A percentile compares a stretch with the other conserved stretches of the same genome.
Conservation (phyloP, 2,888 invertebrate genomes). For the Athalia circularis region DNA sequence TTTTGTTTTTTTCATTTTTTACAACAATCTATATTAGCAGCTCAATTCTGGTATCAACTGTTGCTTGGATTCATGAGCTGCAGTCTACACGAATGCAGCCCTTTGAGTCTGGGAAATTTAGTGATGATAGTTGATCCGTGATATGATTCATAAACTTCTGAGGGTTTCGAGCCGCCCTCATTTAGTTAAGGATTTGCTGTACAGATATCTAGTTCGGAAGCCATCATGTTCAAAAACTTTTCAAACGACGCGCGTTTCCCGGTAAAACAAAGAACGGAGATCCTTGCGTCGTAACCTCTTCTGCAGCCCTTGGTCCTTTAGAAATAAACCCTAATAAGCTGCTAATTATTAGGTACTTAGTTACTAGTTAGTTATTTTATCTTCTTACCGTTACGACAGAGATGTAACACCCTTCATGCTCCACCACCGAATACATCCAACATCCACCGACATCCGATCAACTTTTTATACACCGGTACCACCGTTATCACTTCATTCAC, state of each 20-base stretch:
- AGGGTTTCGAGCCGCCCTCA: too few species aligned
- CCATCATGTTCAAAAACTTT: background rate
- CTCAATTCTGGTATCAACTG: too few species aligned
- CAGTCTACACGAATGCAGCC: too few species aligned
- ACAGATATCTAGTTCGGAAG: too few species aligned
- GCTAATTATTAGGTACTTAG: background rate
- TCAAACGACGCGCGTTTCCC: slow-evolving; percentile 1
- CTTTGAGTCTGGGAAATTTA: too few species aligned
- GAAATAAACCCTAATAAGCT: slow-evolving; percentile 8
- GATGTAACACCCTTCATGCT: slow-evolving; percentile 67
- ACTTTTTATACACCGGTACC: slow-evolving; percentile 21
- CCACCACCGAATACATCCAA: slow-evolving; percentile 60
- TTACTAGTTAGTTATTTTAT: slow-evolving; percentile 7
- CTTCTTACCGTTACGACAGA: slow-evolving; percentile 66
- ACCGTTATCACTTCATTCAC: slow-evolving; percentile 28
- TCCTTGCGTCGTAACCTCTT: background rate
- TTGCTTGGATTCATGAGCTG: too few species aligned
- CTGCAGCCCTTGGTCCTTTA: background rate
- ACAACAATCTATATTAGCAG: too few species aligned
- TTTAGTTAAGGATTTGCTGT: too few species aligned
- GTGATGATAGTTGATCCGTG: too few species aligned
- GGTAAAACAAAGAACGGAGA: background rate
- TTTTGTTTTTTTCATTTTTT: too few species aligned
- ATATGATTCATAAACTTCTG: too few species aligned
- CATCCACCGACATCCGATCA: slow-evolving; percentile 58